phyloP scores from a whole-genome alignment of 2,888 invertebrate species.

The Allophyes oxyacanthae region DNA sequence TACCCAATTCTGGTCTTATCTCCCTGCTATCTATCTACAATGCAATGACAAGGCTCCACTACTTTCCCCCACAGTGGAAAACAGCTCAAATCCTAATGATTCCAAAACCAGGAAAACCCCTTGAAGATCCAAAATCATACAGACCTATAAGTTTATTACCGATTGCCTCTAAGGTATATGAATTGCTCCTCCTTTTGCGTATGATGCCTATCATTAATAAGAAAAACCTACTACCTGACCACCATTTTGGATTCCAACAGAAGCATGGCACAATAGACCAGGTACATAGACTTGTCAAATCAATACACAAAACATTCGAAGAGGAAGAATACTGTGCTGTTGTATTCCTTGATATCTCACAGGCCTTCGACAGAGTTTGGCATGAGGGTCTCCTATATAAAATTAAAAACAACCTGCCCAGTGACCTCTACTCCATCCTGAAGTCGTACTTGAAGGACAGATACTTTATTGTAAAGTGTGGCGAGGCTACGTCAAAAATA shows the following conservation, averaged over 20 bases:
- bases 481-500: background rate
- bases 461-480: background rate
- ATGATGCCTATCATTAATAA: no score
- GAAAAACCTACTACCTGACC: no score
- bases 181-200: background rate
- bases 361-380: background rate
- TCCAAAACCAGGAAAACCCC: no score
- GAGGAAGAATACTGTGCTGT: background rate
- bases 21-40: no score
- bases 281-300: background rate
- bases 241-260: no score
- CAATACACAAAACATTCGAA: background rate
- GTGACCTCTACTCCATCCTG: no score
- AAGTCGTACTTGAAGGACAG: background rate
- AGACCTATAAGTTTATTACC: background rate
- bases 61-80: no score
- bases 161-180: background rate
- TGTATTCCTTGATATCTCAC: background rate
- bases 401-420: background rate
- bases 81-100: no score
- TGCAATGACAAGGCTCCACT: no score
- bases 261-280: no score
- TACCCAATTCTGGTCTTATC: no score
- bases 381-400: background rate
- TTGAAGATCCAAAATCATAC: conserved; percentile 1